Evolutionary conservation across 2,888 invertebrate species (phyloP).

Genomic region (Muscina levida): DNA sequence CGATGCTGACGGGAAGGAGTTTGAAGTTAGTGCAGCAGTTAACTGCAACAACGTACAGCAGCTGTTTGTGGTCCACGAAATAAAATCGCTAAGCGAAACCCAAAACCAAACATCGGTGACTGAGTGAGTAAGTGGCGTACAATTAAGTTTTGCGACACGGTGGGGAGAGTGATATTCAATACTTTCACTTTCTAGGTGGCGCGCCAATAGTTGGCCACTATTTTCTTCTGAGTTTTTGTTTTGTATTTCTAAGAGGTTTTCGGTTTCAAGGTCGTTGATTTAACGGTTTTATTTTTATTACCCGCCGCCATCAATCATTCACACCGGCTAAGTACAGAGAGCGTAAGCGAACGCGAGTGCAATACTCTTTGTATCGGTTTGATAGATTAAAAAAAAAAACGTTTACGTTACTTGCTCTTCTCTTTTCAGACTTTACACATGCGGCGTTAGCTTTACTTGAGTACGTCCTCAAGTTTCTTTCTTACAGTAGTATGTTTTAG

Average conservation of each 20-base stretch:
- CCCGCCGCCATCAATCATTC: not conserved
- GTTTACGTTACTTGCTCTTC: too few relatives aligned
- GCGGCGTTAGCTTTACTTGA: not conserved
- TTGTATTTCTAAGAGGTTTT: conserved; percentile 17
- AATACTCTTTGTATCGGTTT: too few relatives aligned
- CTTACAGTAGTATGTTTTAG: not conserved
- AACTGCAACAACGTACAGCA: not conserved
- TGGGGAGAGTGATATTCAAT: not conserved
- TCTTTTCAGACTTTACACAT: conserved; percentile 21
- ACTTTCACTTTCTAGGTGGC: conserved; percentile 36
- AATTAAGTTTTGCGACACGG: too few relatives aligned
- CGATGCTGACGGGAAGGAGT: conserved; percentile 9
- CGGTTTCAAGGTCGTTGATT: conserved; percentile 51
- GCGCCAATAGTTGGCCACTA: not conserved
- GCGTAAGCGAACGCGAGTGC: too few relatives aligned
- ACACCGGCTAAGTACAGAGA: not conserved
- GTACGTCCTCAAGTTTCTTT: conserved; percentile 1
- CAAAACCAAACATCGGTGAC: conserved; percentile 32
- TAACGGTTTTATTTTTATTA: conserved; percentile 55
- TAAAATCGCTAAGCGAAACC: conserved; percentile 24
- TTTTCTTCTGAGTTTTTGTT: conserved; percentile 20
- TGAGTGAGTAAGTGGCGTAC: too few relatives aligned
- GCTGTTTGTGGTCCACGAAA: not conserved
- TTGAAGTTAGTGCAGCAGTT: conserved; percentile 35
- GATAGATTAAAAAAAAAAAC: too few relatives aligned